Evolutionary conservation across 1,140 invertebrate genomes (phyloP).

Genomic region (Drosophila oshimai): DNA sequence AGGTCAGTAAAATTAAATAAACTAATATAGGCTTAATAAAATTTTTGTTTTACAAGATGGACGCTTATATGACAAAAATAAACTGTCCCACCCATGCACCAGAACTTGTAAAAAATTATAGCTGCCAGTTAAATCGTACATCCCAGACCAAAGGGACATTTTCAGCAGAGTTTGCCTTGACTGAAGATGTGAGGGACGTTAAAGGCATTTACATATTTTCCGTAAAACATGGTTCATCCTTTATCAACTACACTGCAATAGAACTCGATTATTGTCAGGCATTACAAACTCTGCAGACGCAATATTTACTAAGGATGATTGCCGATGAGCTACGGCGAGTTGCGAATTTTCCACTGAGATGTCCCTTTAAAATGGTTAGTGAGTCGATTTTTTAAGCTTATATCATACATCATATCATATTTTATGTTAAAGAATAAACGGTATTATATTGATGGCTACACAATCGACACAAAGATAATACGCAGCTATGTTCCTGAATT

Average conservation of each 20-base stretch:
- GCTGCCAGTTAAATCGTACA: too few relatives aligned
- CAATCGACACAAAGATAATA: constrained; percentile 12
- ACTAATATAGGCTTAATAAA: background rate
- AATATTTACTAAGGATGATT: constrained; percentile 17
- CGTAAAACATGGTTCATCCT: background rate
- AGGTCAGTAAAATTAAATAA: constrained; percentile 7
- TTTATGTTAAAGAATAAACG: background rate
- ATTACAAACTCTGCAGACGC: background rate
- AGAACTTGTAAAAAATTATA: constrained; percentile 1
- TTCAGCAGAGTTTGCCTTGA: constrained; percentile 2
- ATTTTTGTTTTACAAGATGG: background rate
- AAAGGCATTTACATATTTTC: constrained; percentile 9
- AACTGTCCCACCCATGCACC: constrained; percentile 9
- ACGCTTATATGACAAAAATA: constrained; percentile 3
- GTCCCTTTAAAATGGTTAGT: constrained; percentile 35
- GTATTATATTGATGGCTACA: constrained; percentile 16
- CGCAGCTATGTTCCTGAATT: constrained; percentile 26
- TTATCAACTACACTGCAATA: constrained; percentile 17
- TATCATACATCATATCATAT: too few relatives aligned
- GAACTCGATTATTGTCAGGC: constrained; percentile 27
- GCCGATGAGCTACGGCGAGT: constrained; percentile 4
- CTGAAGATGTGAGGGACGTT: background rate
- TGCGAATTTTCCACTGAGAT: constrained; percentile 27
- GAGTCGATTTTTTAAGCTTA: too few relatives aligned
- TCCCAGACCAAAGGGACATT: background rate